phyloP scores from a whole-genome alignment of 2,888 invertebrate genomes.

The Nesidiocoris tenuis region DNA sequence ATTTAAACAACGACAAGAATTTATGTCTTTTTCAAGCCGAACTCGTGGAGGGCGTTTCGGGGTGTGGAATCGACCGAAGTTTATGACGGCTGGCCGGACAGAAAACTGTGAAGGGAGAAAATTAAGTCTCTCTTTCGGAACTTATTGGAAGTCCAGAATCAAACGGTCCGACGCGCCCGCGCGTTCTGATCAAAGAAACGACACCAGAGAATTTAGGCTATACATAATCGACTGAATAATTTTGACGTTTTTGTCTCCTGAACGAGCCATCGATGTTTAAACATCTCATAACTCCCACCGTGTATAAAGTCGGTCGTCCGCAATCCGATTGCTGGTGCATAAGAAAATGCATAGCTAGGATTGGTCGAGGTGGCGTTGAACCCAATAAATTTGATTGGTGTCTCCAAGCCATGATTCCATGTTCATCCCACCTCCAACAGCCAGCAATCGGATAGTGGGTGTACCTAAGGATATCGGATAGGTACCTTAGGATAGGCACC shows the following conservation, averaged over 20 bases:
- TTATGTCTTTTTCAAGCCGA: slow-evolving; percentile 36
- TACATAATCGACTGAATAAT: too few relatives aligned
- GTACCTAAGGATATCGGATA: too few relatives aligned
- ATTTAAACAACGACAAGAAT: slow-evolving; percentile 40
- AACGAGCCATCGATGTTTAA: slow-evolving; percentile 3
- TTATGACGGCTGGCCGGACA: slow-evolving; percentile 23
- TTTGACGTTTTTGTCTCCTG: neutral
- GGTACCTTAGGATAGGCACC: too few relatives aligned
- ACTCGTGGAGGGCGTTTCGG: neutral
- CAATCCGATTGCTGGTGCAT: too few relatives aligned
- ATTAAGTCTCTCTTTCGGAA: slow-evolving; percentile 21
- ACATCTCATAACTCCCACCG: too few relatives aligned
- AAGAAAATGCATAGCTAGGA: too few relatives aligned
- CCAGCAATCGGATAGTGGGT: too few relatives aligned
- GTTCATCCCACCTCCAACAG: too few relatives aligned
- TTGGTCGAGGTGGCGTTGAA: too few relatives aligned
- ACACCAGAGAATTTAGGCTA: neutral
- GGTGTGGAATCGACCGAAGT: slow-evolving; percentile 27
- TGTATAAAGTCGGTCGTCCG: too few relatives aligned
- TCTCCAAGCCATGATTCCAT: too few relatives aligned
- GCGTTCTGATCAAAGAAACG: slow-evolving; percentile 26
- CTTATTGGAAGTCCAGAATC: slow-evolving; percentile 19
- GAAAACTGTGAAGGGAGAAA: slow-evolving; percentile 23
- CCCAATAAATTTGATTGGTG: too few relatives aligned
- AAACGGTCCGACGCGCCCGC: slow-evolving; percentile 12